phyloP scores from a whole-genome alignment of 2,113 vertebrate species.

The Carollia perspicillata region DNA sequence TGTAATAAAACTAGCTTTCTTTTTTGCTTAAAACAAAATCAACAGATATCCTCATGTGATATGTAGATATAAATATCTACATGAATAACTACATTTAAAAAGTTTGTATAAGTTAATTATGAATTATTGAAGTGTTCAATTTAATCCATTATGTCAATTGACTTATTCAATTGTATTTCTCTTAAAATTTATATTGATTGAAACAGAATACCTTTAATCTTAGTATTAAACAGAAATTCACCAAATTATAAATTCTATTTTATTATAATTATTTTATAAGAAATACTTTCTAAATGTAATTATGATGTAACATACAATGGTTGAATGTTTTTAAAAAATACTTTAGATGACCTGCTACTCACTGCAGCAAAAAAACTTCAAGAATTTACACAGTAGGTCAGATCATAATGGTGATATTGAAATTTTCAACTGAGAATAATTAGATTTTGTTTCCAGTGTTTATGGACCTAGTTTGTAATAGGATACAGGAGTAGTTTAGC shows the following conservation, averaged over 20 bases:
- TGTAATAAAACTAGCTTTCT: conserved; percentile 73
- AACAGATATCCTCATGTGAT: conserved; percentile 29
- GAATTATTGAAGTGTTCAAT: conserved; percentile 68
- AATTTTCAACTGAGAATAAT: conserved; percentile 85
- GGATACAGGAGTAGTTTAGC: conserved; percentile 53
- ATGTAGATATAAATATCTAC: conserved; percentile 72
- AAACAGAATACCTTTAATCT: conserved; percentile 47
- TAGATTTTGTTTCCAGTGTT: conserved; percentile 81
- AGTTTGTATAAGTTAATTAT: conserved; percentile 67
- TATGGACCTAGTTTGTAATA: conserved; percentile 80
- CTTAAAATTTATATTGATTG: conserved; percentile 45
- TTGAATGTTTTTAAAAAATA: neutral
- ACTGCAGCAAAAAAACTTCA: conserved; percentile 64
- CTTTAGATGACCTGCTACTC: conserved; percentile 8
- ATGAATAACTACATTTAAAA: conserved; percentile 61
- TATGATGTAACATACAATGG: neutral
- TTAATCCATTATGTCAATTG: conserved; percentile 73
- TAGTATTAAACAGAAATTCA: conserved; percentile 30
- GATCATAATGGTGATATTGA: conserved; percentile 76
- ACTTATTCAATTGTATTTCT: conserved; percentile 55
- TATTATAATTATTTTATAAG: neutral
- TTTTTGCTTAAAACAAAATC: conserved; percentile 74
- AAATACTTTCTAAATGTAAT: neutral
- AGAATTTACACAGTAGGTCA: conserved; percentile 79
- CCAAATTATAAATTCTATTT: neutral